Conservation (phyloP, 2,888 invertebrate species). For the Villa cingulata region DNA sequence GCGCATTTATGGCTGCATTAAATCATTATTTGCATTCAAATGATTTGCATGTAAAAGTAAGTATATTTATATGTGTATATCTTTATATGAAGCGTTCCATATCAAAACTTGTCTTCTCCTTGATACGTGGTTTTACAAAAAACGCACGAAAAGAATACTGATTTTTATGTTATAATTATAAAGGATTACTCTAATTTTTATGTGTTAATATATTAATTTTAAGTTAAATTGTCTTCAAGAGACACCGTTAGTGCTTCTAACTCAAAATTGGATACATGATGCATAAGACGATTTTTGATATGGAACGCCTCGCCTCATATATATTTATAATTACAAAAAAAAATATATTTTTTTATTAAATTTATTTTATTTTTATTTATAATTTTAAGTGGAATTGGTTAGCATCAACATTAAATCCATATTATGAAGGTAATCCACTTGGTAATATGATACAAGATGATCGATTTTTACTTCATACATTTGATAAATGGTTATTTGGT, state of each 20-base stretch:
- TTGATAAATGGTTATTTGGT: constrained; percentile 77
- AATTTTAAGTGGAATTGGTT: constrained; percentile 65
- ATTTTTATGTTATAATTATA: too few species aligned
- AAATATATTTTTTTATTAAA: not conserved
- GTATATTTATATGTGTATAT: constrained; percentile 15
- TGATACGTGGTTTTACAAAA: too few species aligned
- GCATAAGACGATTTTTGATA: too few species aligned
- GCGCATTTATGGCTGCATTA: constrained; percentile 81
- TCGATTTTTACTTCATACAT: constrained; percentile 63
- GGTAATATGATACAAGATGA: constrained; percentile 67
- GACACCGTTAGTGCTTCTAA: too few species aligned
- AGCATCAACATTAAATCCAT: constrained; percentile 78
- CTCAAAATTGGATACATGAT: too few species aligned
- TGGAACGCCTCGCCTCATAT: too few species aligned
- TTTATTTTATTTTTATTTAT: not conserved
- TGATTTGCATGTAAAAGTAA: constrained; percentile 43
- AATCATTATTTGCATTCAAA: constrained; percentile 64
- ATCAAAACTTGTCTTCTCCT: too few species aligned
- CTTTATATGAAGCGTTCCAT: too few species aligned
- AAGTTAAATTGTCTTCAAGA: too few species aligned
- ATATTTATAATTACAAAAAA: not conserved
- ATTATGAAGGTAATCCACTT: constrained; percentile 73
- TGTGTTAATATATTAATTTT: too few species aligned
- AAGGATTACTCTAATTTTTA: too few species aligned
- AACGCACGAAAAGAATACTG: too few species aligned